phyloP scores from a whole-genome alignment of 2,113 vertebrate genomes.

The Rallus limicola region DNA sequence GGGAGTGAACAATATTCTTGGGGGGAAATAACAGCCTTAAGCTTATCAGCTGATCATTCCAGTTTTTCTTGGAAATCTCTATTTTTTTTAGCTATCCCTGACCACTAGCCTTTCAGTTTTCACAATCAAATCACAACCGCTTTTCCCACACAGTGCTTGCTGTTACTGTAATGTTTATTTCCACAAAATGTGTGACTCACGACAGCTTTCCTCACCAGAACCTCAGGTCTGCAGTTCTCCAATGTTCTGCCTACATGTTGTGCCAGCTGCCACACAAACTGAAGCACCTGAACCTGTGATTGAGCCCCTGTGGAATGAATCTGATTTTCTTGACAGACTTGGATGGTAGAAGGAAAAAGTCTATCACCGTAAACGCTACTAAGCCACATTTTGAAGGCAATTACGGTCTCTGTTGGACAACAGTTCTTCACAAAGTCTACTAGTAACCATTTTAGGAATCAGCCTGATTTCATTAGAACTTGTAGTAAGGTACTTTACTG shows the following conservation, averaged over 20 bases:
- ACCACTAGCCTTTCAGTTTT: background rate
- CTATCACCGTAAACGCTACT: background rate
- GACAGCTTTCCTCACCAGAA: background rate
- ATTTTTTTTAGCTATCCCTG: background rate
- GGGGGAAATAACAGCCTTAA: background rate
- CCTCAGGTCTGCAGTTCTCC: background rate
- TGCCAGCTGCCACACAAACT: background rate
- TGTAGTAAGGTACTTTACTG: background rate
- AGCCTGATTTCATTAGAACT: background rate
- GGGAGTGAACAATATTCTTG: background rate
- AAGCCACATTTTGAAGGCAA: background rate
- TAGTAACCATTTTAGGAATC: background rate
- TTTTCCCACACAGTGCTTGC: background rate
- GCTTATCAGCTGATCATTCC: background rate
- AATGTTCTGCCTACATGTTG: background rate
- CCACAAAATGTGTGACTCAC: background rate
- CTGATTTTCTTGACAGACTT: background rate
- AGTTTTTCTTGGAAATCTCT: background rate
- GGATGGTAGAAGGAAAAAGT: background rate
- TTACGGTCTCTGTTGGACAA: background rate
- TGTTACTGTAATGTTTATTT: background rate
- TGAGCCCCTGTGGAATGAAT: background rate
- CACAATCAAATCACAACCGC: background rate
- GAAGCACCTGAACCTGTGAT: background rate
- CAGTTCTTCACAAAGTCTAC: background rate